Percentiles rank a stretch among this genome's conserved stretches.
phyloP scores from a whole-genome alignment of 2,888 invertebrate species.

The Suillia variegata region DNA sequence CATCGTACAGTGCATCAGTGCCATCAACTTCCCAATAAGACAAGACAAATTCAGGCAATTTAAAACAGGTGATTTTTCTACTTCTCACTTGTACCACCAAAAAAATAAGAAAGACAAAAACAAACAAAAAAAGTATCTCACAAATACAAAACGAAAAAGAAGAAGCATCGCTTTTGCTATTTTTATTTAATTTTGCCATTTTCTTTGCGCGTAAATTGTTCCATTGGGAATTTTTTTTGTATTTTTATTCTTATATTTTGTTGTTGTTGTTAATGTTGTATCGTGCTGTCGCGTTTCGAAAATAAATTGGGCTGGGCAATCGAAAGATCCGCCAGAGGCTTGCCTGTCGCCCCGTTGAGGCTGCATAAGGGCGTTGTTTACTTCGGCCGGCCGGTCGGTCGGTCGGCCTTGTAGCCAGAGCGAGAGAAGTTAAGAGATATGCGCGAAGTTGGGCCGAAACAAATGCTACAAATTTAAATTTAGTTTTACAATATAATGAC shows the following conservation, averaged over 20 bases:
- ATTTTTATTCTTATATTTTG: conserved; percentile 18
- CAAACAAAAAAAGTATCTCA: not conserved
- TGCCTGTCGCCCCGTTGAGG: not conserved
- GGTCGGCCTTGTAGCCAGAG: conserved; percentile 2
- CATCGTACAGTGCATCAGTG: too few species aligned
- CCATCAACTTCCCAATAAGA: too few species aligned
- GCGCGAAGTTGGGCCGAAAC: too few species aligned
- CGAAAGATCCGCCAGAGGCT: conserved; percentile 5
- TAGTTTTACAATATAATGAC: conserved; percentile 25
- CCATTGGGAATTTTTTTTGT: conserved; percentile 40
- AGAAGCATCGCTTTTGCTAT: conserved; percentile 38
- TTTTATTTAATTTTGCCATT: conserved; percentile 39
- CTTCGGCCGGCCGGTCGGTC: not conserved
- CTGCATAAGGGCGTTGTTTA: conserved; percentile 16
- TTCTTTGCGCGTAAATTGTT: conserved; percentile 43
- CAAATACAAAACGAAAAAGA: too few species aligned
- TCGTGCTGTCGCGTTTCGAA: too few species aligned
- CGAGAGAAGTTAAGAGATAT: too few species aligned
- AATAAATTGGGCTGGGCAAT: conserved; percentile 37
- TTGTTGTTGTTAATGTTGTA: too few species aligned
- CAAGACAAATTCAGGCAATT: too few species aligned
- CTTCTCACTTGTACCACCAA: not conserved
- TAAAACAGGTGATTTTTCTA: conserved; percentile 1
- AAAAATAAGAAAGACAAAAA: conserved; percentile 20
- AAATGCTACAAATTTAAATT: conserved; percentile 25